Evolutionary conservation across 23 tunicate species (phyloP).

Genomic region (Ciona savignyi): DNA sequence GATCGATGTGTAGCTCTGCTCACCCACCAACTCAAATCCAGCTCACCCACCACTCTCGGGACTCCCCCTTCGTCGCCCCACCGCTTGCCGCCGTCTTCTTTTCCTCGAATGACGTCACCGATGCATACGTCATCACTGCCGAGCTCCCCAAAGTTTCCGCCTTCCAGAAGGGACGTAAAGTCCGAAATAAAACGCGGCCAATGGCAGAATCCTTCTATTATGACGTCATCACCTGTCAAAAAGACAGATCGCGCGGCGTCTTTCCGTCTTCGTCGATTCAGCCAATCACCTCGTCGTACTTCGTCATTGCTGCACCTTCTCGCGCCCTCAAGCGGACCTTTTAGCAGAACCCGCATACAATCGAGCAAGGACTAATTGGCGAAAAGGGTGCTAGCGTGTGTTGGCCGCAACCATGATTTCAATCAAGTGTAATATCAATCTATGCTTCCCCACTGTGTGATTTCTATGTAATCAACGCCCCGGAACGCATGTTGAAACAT

Average conservation of each 20-base stretch:
- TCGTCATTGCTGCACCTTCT: constrained; percentile 1
- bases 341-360: not conserved
- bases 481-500: not conserved
- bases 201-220: not conserved
- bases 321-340: not conserved
- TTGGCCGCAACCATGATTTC: too few species aligned
- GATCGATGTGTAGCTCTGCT: constrained; percentile 45
- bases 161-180: not conserved
- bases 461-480: not conserved
- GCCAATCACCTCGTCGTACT: constrained; percentile 6
- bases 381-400: not conserved
- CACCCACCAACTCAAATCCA: constrained; percentile 11
- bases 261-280: not conserved
- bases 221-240: not conserved
- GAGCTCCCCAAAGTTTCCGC: not conserved
- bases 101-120: constrained; percentile 12
- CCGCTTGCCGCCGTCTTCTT: not conserved
- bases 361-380: not conserved
- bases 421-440: too few species aligned
- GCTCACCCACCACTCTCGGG: not conserved
- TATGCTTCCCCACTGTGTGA: not conserved
- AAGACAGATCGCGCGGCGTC: not conserved
- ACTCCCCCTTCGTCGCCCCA: not conserved
- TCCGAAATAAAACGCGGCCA: not conserved
- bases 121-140: not conserved